Percentiles rank a stretch among this genome's conserved stretches.
Evolutionary conservation across 2,888 invertebrate genomes (phyloP).

Genomic region (Allacma fusca): DNA sequence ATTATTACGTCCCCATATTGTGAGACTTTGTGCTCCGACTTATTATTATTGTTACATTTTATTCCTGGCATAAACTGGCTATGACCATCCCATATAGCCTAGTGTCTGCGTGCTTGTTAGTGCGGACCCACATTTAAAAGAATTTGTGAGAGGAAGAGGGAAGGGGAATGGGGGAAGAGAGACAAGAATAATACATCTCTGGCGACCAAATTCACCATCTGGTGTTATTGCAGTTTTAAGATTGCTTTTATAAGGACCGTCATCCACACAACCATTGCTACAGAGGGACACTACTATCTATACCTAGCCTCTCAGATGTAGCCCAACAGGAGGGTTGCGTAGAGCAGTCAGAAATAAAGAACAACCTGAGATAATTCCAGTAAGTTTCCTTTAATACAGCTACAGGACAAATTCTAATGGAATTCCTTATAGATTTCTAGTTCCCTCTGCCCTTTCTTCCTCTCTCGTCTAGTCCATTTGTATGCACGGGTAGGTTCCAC

Average conservation of each 20-base stretch:
- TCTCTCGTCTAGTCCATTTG: too few relatives aligned
- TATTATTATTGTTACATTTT: too few relatives aligned
- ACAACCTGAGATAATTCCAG: background rate
- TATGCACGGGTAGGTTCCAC: too few relatives aligned
- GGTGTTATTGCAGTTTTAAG: constrained; percentile 11
- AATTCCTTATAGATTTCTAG: background rate
- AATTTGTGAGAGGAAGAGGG: background rate
- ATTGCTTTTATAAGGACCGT: background rate
- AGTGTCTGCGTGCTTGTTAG: background rate
- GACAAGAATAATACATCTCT: background rate
- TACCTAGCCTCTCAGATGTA: too few relatives aligned
- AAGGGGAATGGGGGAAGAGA: constrained; percentile 2
- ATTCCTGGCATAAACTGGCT: too few relatives aligned
- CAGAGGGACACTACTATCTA: too few relatives aligned
- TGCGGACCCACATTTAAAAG: background rate
- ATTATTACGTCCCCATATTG: too few relatives aligned
- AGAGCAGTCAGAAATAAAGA: background rate
- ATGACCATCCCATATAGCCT: too few relatives aligned
- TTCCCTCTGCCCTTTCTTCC: background rate
- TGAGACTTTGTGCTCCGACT: too few relatives aligned
- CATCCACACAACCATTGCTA: too few relatives aligned
- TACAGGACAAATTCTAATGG: constrained; percentile 12
- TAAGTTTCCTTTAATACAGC: background rate
- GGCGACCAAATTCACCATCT: constrained; percentile 4
- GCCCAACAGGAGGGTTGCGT: too few relatives aligned